Base-by-base conservation (phyloP, 2,888 invertebrate species). In the Drosophila cyrtoloma region DNA sequence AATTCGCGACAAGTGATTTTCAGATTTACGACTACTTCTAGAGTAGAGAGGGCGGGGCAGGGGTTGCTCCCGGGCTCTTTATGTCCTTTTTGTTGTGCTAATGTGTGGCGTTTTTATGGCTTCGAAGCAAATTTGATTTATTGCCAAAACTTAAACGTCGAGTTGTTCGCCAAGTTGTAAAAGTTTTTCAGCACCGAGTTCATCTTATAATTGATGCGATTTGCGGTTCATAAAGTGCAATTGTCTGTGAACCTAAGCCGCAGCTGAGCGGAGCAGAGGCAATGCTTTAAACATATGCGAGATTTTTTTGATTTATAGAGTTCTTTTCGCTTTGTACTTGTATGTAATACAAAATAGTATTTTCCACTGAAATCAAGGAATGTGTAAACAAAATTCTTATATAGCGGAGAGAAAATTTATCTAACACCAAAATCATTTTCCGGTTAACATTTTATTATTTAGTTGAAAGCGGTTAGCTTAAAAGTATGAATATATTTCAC, bases 1-100 rank as follows among this genome's bases (percentile, higher is more conserved):
- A 73, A 80, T 81, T 81, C 84, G 89, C 86, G 92, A 92, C 92
- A 92, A 92, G 92, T 92, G 92, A 92, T 90, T 92, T 86, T 86
- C 86, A 91, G 92, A 92, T 92, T 92, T 92, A 92, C 85, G 89
- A 86, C 89, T 77, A 57, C 60, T 30, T 16, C 30, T 30, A 61
- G 22, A 66, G 59, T 61, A 28, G 81, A 81, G 19, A 14, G 12
- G 47, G 12, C 4, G 14, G 28, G 14, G n/a, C 14, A 9, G 14
- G n/a, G 1, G 12, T 14, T 35, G 33, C 47, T 58, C 26, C 33
- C 10, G 33, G 26, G 39, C 53, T 16, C 74, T 61, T 75, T 67
- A 51, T 62, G 63, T 70, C 74, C 75, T 78, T 87, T 87, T 87
- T 86, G 90, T 87, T 87, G 90, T 86, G 90, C 87, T 87, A 87